These are phyloP conservation scores for Chelonia mydas DNA, from an alignment of 2,797 vertebrate genomes.

Conservation along the genomic window DNA sequence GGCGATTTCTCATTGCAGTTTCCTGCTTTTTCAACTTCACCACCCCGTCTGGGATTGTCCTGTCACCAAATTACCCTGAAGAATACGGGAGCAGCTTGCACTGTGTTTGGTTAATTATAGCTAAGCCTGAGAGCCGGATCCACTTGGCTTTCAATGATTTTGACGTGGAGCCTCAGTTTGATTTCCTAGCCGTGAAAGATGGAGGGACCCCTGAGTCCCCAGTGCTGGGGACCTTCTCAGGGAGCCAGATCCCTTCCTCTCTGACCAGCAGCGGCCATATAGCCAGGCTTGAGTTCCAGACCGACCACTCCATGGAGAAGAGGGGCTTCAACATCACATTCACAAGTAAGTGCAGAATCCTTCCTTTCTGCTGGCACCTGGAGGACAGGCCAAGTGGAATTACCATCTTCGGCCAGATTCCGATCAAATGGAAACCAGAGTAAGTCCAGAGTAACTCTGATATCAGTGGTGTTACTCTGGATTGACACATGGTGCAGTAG, in stretches of 20 bases:
- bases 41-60: conserved; percentile 92
- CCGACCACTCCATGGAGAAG: conserved; percentile 97
- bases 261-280: conserved; percentile 96
- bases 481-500: accelerated
- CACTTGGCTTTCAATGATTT: conserved; percentile 99
- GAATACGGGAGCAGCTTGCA: conserved; percentile 98
- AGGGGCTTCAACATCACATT: conserved; percentile 99
- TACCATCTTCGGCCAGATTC: accelerated
- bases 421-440: accelerated
- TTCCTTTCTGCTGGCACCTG: not conserved
- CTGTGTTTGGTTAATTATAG: conserved; percentile 98
- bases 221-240: conserved; percentile 95
- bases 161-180: conserved; percentile 98
- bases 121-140: conserved; percentile 94
- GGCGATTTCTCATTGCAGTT: conserved; percentile 84
- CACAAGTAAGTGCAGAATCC: conserved; percentile 86
- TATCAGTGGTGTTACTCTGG: not conserved
- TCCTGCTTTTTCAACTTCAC: conserved; percentile 99
- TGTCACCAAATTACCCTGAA: conserved; percentile 98
- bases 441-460: not conserved
- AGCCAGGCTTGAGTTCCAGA: conserved; percentile 95
- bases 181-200: conserved; percentile 97
- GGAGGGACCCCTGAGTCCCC: conserved; percentile 95
- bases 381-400: accelerated
- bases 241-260: conserved; percentile 92